Conservation (phyloP, 2,113 vertebrate genomes). For the Gadus macrocephalus region DNA sequence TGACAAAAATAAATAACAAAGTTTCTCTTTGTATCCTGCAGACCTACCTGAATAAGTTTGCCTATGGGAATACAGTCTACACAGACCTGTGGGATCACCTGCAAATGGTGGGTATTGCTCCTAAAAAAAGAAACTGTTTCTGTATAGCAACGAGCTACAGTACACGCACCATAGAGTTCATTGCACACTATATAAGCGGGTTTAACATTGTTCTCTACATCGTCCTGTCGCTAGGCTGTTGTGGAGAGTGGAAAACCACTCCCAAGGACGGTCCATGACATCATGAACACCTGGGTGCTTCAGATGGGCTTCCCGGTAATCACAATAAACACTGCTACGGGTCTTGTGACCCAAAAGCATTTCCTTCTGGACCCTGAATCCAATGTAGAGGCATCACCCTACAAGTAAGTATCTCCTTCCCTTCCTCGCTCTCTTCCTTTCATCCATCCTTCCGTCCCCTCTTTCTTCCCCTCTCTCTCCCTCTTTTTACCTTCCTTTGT, state of each 20-base stretch:
- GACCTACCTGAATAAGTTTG: constrained; percentile 71
- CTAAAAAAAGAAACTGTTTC: no score
- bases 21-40: constrained; percentile 26
- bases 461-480: background rate
- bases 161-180: no score
- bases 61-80: constrained; percentile 77
- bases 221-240: constrained; percentile 55
- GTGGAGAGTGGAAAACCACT: fast-evolving
- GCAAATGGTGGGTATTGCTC: constrained; percentile 62
- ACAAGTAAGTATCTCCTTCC: constrained; percentile 65
- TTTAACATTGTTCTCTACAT: background rate
- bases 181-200: no score
- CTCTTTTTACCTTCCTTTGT: background rate
- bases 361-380: constrained; percentile 79
- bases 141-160: no score
- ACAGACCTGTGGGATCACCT: constrained; percentile 83
- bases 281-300: constrained; percentile 90
- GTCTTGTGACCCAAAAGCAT: constrained; percentile 71
- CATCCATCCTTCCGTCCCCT: background rate
- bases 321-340: constrained; percentile 68
- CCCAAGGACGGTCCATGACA: constrained; percentile 40
- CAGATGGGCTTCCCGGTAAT: constrained; percentile 93
- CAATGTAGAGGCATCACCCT: constrained; percentile 64
- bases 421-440: background rate
- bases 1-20: background rate